phyloP scores from a whole-genome alignment of 2,113 vertebrate genomes.

The Proterorhinus semilunaris region DNA sequence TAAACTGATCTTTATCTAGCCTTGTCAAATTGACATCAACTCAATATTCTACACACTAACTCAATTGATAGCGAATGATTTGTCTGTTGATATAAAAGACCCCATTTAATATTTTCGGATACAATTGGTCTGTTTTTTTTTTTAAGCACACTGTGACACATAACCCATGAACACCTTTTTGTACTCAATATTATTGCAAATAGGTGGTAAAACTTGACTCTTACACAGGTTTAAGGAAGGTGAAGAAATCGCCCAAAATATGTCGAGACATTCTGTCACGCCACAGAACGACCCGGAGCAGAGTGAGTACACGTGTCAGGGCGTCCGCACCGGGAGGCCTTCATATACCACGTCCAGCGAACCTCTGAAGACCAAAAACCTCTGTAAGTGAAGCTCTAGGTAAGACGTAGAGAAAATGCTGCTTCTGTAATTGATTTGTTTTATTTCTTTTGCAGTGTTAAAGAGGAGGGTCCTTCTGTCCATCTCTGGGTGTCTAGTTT shows the following conservation, averaged over 20 bases:
- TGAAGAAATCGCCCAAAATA: fast-evolving
- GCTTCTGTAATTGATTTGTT: background rate
- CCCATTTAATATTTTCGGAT: too few species aligned
- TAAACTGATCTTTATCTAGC: too few species aligned
- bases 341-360: slow-evolving; percentile 41
- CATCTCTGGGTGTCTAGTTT: slow-evolving; percentile 68
- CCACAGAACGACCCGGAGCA: slow-evolving; percentile 57
- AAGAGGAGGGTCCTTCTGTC: slow-evolving; percentile 73
- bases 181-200: background rate
- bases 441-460: slow-evolving; percentile 53
- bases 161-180: too few species aligned
- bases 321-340: slow-evolving; percentile 36
- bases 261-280: slow-evolving; percentile 25
- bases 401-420: background rate
- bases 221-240: slow-evolving; percentile 45
- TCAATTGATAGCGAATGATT: too few species aligned
- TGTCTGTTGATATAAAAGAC: too few species aligned
- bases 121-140: too few species aligned
- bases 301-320: slow-evolving; percentile 60
- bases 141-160: too few species aligned
- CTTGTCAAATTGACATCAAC: too few species aligned
- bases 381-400: slow-evolving; percentile 48
- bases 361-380: slow-evolving; percentile 61
- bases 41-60: too few species aligned
- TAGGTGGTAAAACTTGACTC: background rate